Conservation (phyloP, 2,113 vertebrate genomes). For the Clarias magur region DNA sequence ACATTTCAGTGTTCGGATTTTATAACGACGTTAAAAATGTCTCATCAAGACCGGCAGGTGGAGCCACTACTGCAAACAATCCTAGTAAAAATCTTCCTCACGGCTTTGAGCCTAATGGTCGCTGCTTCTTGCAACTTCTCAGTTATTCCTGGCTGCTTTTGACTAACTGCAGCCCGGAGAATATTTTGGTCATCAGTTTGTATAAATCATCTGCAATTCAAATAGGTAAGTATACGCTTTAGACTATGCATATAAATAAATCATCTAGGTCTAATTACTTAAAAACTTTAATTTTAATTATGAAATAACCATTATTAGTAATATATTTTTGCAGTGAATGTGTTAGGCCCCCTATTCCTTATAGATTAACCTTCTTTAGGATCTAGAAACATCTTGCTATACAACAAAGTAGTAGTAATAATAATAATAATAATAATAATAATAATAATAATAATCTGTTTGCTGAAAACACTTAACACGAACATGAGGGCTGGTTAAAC, state of each 20-base stretch:
- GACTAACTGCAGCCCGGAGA: neutral
- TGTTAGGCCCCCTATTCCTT: neutral
- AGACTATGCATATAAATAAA: neutral
- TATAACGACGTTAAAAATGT: neutral
- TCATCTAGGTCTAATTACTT: neutral
- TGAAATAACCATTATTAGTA: neutral
- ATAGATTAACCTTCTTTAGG: neutral
- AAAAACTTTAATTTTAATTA: neutral
- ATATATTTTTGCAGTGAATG: neutral
- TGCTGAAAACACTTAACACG: too few relatives aligned
- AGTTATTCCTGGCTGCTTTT: neutral
- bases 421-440: too few relatives aligned
- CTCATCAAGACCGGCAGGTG: slow-evolving; percentile 14
- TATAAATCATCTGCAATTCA: neutral
- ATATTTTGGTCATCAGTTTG: neutral
- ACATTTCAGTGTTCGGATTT: neutral
- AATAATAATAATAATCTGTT: too few relatives aligned
- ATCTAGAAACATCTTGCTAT: neutral
- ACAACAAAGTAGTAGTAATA: too few relatives aligned
- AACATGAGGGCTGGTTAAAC: too few relatives aligned
- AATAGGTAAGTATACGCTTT: neutral
- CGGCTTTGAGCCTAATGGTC: neutral
- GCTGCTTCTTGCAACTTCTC: neutral
- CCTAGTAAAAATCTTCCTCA: neutral
- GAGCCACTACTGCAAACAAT: slow-evolving; percentile 10